These are phyloP conservation scores for Cydia splendana DNA, from an alignment of 1,140 invertebrate species.

Conservation along the genomic window DNA sequence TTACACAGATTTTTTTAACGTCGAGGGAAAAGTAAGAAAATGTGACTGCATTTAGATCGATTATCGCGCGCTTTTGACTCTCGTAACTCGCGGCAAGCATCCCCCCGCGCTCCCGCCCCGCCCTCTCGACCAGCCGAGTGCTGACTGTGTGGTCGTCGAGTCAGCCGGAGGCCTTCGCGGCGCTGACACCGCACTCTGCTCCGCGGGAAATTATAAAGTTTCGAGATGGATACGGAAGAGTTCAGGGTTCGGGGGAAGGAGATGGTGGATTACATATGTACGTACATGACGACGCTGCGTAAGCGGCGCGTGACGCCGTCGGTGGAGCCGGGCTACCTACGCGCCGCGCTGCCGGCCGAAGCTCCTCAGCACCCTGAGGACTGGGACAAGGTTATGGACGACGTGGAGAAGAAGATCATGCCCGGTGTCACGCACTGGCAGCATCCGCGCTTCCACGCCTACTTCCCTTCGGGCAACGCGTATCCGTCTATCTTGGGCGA, in stretches of 20 bases:
- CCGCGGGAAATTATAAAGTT: background rate
- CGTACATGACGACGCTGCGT: slow-evolving; percentile 94
- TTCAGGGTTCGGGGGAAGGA: slow-evolving; percentile 95
- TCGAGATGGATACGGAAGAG: slow-evolving; percentile 91
- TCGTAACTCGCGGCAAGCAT: slow-evolving; percentile 27
- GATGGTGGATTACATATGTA: slow-evolving; percentile 99
- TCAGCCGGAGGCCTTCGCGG: slow-evolving; percentile 65
- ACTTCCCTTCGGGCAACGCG: slow-evolving; percentile 98
- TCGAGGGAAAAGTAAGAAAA: background rate
- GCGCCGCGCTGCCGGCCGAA: slow-evolving; percentile 88
- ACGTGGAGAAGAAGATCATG: slow-evolving; percentile 98
- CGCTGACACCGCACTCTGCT: slow-evolving; percentile 57
- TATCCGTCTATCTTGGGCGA: slow-evolving; percentile 99
- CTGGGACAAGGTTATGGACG: slow-evolving; percentile 96
- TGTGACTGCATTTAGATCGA: background rate
- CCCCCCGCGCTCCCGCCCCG: slow-evolving; percentile 44
- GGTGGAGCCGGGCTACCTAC: slow-evolving; percentile 96
- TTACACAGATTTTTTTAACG: background rate
- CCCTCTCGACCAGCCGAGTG: slow-evolving; percentile 58
- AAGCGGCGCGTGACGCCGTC: slow-evolving; percentile 92
- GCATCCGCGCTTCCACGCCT: slow-evolving; percentile 99
- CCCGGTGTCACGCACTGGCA: slow-evolving; percentile 99
- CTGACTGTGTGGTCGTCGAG: slow-evolving; percentile 60
- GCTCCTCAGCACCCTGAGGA: slow-evolving; percentile 93
- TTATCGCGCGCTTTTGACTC: slow-evolving; percentile 14